phyloP scores from a whole-genome alignment of 2,888 invertebrate genomes.

The Cynaeus angustus region DNA sequence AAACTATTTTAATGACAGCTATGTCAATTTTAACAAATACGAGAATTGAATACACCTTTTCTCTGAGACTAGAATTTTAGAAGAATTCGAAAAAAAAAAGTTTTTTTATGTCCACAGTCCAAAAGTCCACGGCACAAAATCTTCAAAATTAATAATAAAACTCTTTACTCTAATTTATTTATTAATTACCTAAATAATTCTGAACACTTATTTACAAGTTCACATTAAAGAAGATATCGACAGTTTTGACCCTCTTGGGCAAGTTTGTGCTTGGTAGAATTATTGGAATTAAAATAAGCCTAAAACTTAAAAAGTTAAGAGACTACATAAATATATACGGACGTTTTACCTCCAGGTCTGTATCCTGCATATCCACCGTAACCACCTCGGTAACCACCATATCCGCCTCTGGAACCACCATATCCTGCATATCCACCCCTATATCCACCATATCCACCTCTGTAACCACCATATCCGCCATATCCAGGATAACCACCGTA shows the following conservation, averaged over 20 bases:
- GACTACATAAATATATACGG: background rate
- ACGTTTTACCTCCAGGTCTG: too few species aligned
- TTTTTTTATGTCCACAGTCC: too few species aligned
- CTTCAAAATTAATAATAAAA: too few species aligned
- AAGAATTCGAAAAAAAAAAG: too few species aligned
- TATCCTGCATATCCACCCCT: constrained; percentile 23
- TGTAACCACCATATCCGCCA: constrained; percentile 24
- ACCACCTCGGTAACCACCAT: background rate
- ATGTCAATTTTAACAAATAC: too few species aligned
- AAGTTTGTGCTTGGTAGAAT: background rate
- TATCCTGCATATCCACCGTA: constrained; percentile 1
- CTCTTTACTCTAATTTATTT: background rate
- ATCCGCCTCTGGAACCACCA: background rate
- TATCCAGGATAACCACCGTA: constrained; percentile 27
- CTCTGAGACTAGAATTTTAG: too few species aligned
- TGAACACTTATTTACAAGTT: constrained; percentile 1
- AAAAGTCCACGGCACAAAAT: too few species aligned
- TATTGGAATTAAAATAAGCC: background rate
- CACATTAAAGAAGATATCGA: constrained; percentile 19
- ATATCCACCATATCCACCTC: constrained; percentile 23
- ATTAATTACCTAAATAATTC: background rate
- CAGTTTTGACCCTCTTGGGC: constrained; percentile 17
- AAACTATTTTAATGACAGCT: too few species aligned
- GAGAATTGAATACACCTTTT: too few species aligned
- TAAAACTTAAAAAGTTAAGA: constrained; percentile 7